Evolutionary conservation across 2,113 vertebrate species (phyloP), one percentile per base, ranked within the genome.

Genomic region (Dicerorhinus sumatrensis): DNA sequence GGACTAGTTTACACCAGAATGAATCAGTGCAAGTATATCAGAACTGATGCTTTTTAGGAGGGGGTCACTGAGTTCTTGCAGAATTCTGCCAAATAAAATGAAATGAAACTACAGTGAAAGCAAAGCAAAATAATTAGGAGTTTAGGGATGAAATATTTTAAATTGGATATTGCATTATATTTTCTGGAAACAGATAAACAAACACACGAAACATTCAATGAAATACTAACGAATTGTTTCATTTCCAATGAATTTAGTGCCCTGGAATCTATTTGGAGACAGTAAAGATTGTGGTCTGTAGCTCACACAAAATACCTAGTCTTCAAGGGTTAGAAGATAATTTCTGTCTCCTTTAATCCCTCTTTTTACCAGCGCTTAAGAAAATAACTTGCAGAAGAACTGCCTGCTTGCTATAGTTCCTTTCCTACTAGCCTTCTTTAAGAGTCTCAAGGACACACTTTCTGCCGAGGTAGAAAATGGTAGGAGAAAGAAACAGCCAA

Each of bases 161-260:
- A 48, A 39, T 39, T 25, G 20, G 25, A 65, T 13, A 81, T 65
- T 90, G 6, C 18, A 86, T 56, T 73, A 10, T 75, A 70, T 92
- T 91, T 87, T 54, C 81, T 54, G 14, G 27, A 94, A 96, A 83
- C 4, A 88, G 17, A 67, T 72, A 73, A 93, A 72, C 3, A 89
- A 84, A 86, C 8, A 63, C 75, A 10, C 69, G 20, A 84, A 92
- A 94, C 4, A 96, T 27, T 93, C 42, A 85, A 75, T 54, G 31
- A 76, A 87, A n/a, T 48, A 84, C 25, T 63, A 94, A 84, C n/a
- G 46, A 72, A 76, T 31, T 69, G 8, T 69, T 94, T 90, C 21
- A 80, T 90, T 82, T 72, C 4, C 20, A 83, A 92, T 88, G 42
- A 92, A 89, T 83, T 62, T 17, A 73, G 23, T 56, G 2, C 3